Percentiles rank a stretch among this genome's conserved stretches.
Conservation (phyloP, 1,140 invertebrate genomes). For the Physella acuta region DNA sequence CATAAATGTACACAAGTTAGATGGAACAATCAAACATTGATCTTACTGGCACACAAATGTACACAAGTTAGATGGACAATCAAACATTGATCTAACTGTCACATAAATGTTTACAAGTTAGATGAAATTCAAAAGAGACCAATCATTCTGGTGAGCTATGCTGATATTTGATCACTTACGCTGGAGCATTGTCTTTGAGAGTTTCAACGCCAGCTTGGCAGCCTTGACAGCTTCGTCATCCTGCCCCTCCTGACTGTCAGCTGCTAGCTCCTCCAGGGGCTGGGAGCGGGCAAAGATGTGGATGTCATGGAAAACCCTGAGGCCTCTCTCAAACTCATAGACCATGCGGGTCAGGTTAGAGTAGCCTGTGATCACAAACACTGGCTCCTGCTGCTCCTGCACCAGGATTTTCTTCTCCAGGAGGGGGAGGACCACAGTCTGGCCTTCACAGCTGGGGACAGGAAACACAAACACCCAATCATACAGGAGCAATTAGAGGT, state of each 20-base stretch:
- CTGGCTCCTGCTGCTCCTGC: constrained; percentile 79
- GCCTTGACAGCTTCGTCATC: constrained; percentile 31
- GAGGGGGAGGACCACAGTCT: constrained; percentile 66
- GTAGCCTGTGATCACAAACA: constrained; percentile 77
- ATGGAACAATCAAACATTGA: no score
- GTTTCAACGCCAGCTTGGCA: constrained; percentile 31
- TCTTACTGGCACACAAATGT: no score
- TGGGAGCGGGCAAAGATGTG: constrained; percentile 64
- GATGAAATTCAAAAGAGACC: no score
- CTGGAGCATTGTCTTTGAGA: constrained; percentile 28
- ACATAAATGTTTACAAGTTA: no score
- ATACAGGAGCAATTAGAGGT: no score
- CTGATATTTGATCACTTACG: constrained; percentile 34
- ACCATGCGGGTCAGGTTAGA: constrained; percentile 81
- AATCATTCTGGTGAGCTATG: no score
- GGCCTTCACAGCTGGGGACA: constrained; percentile 44
- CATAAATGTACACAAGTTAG: no score
- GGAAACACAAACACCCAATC: no score
- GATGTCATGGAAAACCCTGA: constrained; percentile 81
- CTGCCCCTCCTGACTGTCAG: constrained; percentile 43
- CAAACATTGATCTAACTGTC: no score
- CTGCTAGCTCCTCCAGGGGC: constrained; percentile 38
- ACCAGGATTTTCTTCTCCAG: constrained; percentile 86
- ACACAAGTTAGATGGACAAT: no score
- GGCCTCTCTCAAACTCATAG: constrained; percentile 79